Conservation (phyloP, 2,888 invertebrate genomes). For the Neelides folsomi region DNA sequence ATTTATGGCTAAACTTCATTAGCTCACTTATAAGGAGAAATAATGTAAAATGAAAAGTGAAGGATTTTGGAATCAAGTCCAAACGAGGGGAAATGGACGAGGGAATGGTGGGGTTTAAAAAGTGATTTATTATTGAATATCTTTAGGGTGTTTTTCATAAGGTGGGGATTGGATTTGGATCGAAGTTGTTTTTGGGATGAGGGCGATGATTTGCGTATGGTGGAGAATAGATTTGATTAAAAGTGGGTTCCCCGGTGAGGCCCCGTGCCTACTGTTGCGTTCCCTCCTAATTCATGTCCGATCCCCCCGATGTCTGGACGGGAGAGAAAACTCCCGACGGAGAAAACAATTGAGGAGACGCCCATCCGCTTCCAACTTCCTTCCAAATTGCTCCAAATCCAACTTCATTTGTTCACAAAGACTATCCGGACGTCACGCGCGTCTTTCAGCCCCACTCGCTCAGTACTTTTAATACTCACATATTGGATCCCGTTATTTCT, state of each 20-base stretch:
- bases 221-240: slow-evolving; percentile 25
- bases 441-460: not conserved
- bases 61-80: not conserved
- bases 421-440: not conserved
- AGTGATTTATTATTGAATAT: too few relatives aligned
- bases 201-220: slow-evolving; percentile 15
- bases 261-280: slow-evolving; percentile 22
- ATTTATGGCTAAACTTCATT: not conserved
- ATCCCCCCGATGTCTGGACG: not conserved
- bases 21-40: not conserved
- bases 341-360: slow-evolving; percentile 21
- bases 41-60: not conserved
- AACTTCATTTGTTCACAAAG: slow-evolving; percentile 14
- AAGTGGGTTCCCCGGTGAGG: slow-evolving; percentile 19
- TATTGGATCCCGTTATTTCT: not conserved
- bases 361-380: slow-evolving; percentile 33
- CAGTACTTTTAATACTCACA: not conserved
- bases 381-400: slow-evolving; percentile 21
- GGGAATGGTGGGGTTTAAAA: not conserved
- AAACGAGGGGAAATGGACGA: not conserved
- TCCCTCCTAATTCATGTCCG: slow-evolving; percentile 9
- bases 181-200: not conserved
- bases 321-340: not conserved
- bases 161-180: too few relatives aligned
- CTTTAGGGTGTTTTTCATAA: too few relatives aligned